Evolutionary conservation across 1,140 invertebrate species (phyloP), one percentile per base, ranked within the genome.

Genomic region (Drosophila sp.): DNA sequence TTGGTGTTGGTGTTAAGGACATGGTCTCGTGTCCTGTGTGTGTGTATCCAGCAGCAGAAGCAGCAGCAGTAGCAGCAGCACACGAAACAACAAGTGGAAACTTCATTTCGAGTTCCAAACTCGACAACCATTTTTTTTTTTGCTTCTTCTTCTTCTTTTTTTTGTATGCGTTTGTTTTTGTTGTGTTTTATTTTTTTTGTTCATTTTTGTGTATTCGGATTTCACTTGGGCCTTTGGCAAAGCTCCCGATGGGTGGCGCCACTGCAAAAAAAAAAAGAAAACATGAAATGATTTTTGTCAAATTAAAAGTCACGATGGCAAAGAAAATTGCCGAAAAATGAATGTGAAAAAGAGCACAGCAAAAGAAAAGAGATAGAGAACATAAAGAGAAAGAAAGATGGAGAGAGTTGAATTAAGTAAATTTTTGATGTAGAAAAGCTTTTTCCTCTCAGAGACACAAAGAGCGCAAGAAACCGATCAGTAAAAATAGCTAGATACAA

Each of bases 241-340:
- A 86, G 82, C 82, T 86, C 35, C 79, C 82, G 75, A 69, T 83
- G 79, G 75, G 79, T 76, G 76, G 83, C 82, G 82, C 82, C 82
- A 86, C 72, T 66, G 8, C 35, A 10, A 33, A 23, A 29, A 50
- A 65, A 62, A 66, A 47, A 65, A 4, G 38, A 33, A 35, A 50
- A 47, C 58, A 66, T 54, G 41, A 66, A 64, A 70, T 54, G 7
- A 60, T 67, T 76, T 60, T 76, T 69, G 65, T 58, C 54, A 77
- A 76, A 76, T 70, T 76, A 66, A 76, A 57, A 76, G 70, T 65
- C 60, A 70, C 66, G 65, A 17, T 3, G 40, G 38, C 30, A 35
- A 32, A 54, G 25, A 33, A 35, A 17, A n/a, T 40, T 33, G 32
- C 25, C 5, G 38, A 72, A 63, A 40, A 56, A 58, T 25, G 50